Percentiles rank a stretch among this genome's conserved stretches.
phyloP scores from a whole-genome alignment of 2,888 invertebrate species.

The Ditula angustiorana region DNA sequence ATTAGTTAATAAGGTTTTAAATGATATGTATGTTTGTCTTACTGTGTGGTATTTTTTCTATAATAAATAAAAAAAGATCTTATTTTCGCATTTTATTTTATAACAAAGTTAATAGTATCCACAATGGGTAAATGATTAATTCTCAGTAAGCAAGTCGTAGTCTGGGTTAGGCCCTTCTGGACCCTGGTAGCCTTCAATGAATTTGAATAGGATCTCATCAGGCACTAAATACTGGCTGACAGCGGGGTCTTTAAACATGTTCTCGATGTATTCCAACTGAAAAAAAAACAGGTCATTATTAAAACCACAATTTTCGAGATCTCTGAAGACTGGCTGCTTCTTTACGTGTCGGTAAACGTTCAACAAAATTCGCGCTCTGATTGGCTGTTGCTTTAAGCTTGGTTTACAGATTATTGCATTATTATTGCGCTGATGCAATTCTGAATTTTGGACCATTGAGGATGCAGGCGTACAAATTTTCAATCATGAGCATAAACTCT shows the following conservation, averaged over 20 bases:
- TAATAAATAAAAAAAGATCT: constrained; percentile 24
- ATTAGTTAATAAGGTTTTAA: constrained; percentile 30
- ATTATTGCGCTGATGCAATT: no score
- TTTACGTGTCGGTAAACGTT: no score
- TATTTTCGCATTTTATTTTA: constrained; percentile 20
- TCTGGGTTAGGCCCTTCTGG: constrained; percentile 52
- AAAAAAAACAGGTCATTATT: constrained; percentile 49
- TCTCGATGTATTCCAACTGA: constrained; percentile 86
- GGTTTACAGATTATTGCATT: no score
- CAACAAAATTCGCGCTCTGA: no score
- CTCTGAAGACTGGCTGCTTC: no score
- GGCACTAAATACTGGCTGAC: constrained; percentile 86
- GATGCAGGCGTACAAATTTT: no score
- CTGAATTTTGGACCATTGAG: no score
- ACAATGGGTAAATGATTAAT: no score
- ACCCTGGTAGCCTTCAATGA: constrained; percentile 68
- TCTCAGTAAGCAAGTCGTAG: constrained; percentile 60
- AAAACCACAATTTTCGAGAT: no score
- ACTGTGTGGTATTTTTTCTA: constrained; percentile 56
- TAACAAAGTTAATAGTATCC: no score
- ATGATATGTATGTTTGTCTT: constrained; percentile 41
- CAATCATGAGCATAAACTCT: background rate
- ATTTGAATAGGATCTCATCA: constrained; percentile 84
- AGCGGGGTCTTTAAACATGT: constrained; percentile 88
- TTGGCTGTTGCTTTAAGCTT: no score